Base-by-base conservation (phyloP, 1,140 invertebrate species). In the Drosophila pseudoobscura region DNA sequence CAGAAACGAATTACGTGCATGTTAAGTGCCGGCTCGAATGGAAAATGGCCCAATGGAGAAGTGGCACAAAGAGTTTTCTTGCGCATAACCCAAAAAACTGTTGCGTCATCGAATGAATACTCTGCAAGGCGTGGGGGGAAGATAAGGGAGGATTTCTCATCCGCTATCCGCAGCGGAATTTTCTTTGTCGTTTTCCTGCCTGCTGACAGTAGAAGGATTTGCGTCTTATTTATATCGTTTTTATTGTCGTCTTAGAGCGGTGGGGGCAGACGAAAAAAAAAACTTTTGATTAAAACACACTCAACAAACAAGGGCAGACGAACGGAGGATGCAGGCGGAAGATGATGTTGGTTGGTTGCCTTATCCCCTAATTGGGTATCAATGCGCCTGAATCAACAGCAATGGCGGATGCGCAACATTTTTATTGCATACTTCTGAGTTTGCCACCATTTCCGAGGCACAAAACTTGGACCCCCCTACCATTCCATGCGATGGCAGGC, bases 361-460 rank as follows among this genome's bases (percentile, higher is more conserved):
- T 88, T 83, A 87, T 88, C 83, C 35, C 35, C 83, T 87, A 87
- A 87, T 87, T 88, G 83, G 83, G 83, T 87, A 88, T 87, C 83
- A 87, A 87, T 87, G 83, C 76, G 83, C 71, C 84, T 72, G 80
- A 83, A 76, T 87, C 83, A 82, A 78, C 77, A 85, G 66, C 63
- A 24, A 60, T 53, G 51, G 52, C 76, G 77, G 64, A 73, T 77
- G 73, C 82, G 82, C 82, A 80, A 85, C 82, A 87, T 88, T 88
- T 88, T 87, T 87, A 87, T 87, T 87, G 83, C 82, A 87, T 82
- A 78, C 74, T 87, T 45, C 35, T 73, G 22, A 79, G 50, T 78
- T 75, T 83, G 63, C 58, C 65, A 41, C 56, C 68, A 70, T 80
- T 80, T 79, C 71, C 77, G 80, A 71, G 44, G 46, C 72, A 26